phyloP scores from a whole-genome alignment of 1,140 invertebrate species.

The Temnothorax curvispinosus region DNA sequence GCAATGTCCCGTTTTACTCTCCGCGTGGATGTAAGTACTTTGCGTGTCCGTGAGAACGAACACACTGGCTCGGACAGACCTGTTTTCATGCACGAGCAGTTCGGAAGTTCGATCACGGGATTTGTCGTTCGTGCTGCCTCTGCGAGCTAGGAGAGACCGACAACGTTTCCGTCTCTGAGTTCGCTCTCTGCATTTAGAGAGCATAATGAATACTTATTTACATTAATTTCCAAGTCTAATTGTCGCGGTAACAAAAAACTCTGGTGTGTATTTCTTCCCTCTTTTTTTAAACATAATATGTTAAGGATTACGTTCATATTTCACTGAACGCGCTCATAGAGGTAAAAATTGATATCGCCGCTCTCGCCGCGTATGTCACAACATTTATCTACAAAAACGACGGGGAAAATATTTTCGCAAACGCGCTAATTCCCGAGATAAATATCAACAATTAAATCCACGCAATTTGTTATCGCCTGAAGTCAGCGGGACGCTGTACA shows the following conservation, averaged over 20 bases:
- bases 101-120: conserved; percentile 47
- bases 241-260: not conserved
- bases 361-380: conserved; percentile 16
- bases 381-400: conserved; percentile 49
- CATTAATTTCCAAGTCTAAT: conserved; percentile 27
- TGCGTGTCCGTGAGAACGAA: conserved; percentile 39
- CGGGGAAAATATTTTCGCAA: conserved; percentile 42
- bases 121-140: conserved; percentile 32
- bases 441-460: conserved; percentile 54
- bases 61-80: conserved; percentile 20
- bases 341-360: conserved; percentile 29
- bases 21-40: conserved; percentile 17
- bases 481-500: not conserved
- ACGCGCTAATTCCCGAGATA: conserved; percentile 54
- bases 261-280: not conserved
- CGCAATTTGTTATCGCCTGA: conserved; percentile 37
- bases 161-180: not conserved
- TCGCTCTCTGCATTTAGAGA: conserved; percentile 9
- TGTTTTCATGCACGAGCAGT: conserved; percentile 54
- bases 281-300: conserved; percentile 1
- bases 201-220: conserved; percentile 12
- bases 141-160: not conserved
- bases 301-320: conserved; percentile 38
- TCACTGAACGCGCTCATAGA: not conserved
- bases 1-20: conserved; percentile 62